Base-by-base conservation (phyloP, 2,888 invertebrate species). In the Diaphora mendica region DNA sequence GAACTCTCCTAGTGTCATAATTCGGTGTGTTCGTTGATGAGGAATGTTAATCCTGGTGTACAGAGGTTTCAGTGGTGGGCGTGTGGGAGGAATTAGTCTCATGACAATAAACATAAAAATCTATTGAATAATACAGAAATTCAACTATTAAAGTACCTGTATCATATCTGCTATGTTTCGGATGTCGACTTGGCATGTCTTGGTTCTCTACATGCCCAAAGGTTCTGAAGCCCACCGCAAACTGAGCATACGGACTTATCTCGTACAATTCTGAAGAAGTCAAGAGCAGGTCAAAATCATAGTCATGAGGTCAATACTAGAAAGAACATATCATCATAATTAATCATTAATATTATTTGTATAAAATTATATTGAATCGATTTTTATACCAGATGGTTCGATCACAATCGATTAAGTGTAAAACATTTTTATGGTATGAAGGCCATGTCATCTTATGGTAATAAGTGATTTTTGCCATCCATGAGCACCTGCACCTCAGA, bases 241-340 rank as follows among this genome's bases (percentile, higher is more conserved):
- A 96, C 62, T 96, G 96, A 0, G 96, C 96, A 85, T 96, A 96
- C 1, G 96, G 96, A 84, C 96, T 96, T 86, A 96, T 95, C 82
- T 96, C 96, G 85, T 96, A 96, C 72, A 96, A 75, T 73, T 96
- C 96, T 95, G 89, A 68, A 72, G 11, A 44, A 9, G 0, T 13
- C 11, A 65, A 13, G 3, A 1, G n/a, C 0, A 59, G 3, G 0
- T 35, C 15, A 44, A 15, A 3, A 13, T 11, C 13, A 65, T 35
- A 35, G 39, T 13, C 11, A n/a, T 11, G 5, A 13, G 9, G 55
- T 23, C n/a, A 3, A 55, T n/a, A 11, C n/a, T 26, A 15, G 15
- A 30, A 59, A 59, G 5, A 26, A 13, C 20, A 48, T 20, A 5
- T 48, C 5, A 48, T 42, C 13, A 42, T n/a, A n/a, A n/a, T n/a